Conservation (phyloP, 2,888 invertebrate genomes). For the Diadegma fenestrale region DNA sequence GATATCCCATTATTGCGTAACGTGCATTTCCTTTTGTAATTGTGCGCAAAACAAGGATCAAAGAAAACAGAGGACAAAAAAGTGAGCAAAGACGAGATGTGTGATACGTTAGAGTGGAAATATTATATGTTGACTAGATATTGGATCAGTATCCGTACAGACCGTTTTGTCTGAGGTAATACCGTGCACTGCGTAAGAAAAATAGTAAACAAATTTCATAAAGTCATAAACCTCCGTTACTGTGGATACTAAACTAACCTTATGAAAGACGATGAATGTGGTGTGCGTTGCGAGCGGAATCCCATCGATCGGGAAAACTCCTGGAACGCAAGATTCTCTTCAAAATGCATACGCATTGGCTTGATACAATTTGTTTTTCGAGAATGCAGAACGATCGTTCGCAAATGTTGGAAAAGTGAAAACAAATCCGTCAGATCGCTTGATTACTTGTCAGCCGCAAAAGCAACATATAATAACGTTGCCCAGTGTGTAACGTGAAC, state of each 20-base stretch:
- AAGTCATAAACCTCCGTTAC: constrained; percentile 60
- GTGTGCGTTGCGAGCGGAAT: constrained; percentile 30
- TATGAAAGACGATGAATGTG: not conserved
- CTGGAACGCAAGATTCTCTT: not conserved
- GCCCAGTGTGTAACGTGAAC: too few relatives aligned
- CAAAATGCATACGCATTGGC: not conserved
- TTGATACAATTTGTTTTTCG: too few relatives aligned
- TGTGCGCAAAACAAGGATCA: constrained; percentile 26
- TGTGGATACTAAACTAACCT: constrained; percentile 22
- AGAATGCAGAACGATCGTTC: too few relatives aligned
- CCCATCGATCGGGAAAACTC: not conserved
- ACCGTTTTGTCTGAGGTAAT: not conserved
- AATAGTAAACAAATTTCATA: constrained; percentile 72
- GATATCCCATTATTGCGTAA: constrained; percentile 47
- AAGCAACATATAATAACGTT: too few relatives aligned
- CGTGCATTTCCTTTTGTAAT: constrained; percentile 55
- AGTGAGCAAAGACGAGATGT: not conserved
- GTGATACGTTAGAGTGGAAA: not conserved
- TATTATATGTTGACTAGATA: not conserved
- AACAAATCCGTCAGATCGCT: too few relatives aligned
- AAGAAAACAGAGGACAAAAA: not conserved
- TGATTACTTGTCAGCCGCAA: too few relatives aligned
- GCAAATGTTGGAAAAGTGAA: too few relatives aligned
- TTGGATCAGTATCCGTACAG: not conserved
- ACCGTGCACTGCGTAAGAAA: not conserved